Evolutionary conservation across 2,797 vertebrate genomes (phyloP).

Genomic region (Pseudopleuronectes americanus): DNA sequence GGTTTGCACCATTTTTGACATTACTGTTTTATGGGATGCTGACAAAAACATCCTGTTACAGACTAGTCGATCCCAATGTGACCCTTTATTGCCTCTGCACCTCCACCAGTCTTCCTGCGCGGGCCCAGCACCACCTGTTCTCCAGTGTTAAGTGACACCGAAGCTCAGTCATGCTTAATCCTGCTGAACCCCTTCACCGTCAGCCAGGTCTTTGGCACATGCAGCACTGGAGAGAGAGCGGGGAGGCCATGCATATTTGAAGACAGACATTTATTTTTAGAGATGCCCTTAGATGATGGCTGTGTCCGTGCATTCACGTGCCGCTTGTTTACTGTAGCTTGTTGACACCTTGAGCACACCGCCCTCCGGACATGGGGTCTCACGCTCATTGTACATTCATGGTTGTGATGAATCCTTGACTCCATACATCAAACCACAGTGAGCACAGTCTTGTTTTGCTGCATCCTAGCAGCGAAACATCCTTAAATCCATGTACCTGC

Average conservation of each 20-base stretch:
- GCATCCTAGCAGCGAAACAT: background rate
- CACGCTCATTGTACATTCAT: constrained; percentile 4
- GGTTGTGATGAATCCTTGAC: background rate
- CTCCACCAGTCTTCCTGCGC: background rate
- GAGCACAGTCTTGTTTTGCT: background rate
- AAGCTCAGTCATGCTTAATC: constrained; percentile 33
- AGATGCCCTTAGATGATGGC: constrained; percentile 37
- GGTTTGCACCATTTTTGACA: too few relatives aligned
- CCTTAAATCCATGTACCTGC: too few relatives aligned
- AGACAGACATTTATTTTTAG: constrained; percentile 70
- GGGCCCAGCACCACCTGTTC: constrained; percentile 54
- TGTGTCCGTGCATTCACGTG: constrained; percentile 19
- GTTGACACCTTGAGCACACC: background rate
- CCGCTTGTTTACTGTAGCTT: constrained; percentile 40
- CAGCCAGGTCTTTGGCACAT: constrained; percentile 7
- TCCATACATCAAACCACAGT: background rate
- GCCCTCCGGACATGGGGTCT: background rate
- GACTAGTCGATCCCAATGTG: constrained; percentile 23
- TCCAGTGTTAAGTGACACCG: constrained; percentile 36
- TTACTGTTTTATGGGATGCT: background rate
- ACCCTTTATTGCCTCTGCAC: constrained; percentile 33
- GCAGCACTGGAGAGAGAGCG: background rate
- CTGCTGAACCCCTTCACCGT: constrained; percentile 17
- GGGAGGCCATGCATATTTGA: constrained; percentile 63
- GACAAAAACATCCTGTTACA: constrained; percentile 32